Evolutionary conservation across 2,888 invertebrate genomes (phyloP), one percentile per base, ranked within the genome.

Genomic region (Galerucella pusilla): DNA sequence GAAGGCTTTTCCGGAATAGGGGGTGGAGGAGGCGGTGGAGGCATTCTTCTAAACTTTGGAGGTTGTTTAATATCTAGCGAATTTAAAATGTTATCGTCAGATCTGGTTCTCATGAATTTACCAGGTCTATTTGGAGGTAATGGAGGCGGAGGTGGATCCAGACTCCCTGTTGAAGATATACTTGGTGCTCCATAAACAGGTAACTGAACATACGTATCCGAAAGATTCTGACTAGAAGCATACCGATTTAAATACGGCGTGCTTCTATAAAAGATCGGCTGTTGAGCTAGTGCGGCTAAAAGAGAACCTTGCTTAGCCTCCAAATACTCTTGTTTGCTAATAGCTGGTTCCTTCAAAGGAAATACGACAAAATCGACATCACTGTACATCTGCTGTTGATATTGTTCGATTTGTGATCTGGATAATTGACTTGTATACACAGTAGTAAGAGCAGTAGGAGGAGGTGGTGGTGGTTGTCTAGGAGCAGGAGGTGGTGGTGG

Each of bases 331-430:
- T 96, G 96, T 85, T 96, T 95, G 79, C 96, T 96, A 64, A 96
- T 91, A 0, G 95, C 93, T 11, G 96, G 96, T 87, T 97, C 96
- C 88, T 96, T 96, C 77, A 96, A 87, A 0, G 96, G 96, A 84
- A 96, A 97, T 86, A 96, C 95, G 9, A 97, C 96, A 84, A 96
- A 97, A 87, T 97, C 96, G 3, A 96, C 95, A 84, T 97, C 96
- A 76, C 96, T 96, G 83, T 95, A 96, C 73, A 97, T 90, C 85
- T 96, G 96, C 84, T 96, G 95, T 82, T 96, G 94, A 83, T 96
- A 97, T 84, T 95, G 93, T 78, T 96, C 95, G 77, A 96, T 93
- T 85, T 96, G 96, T 35, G 93, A 92, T 20, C 92, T 89, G 0
- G 93, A 92, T 61, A 94, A 88, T 81, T 93, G 93, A 81, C 91